Percentiles rank a stretch among this genome's conserved stretches.
phyloP scores from a whole-genome alignment of 37 sponge, comb jelly and placozoan species.

The Geodia barretti region DNA sequence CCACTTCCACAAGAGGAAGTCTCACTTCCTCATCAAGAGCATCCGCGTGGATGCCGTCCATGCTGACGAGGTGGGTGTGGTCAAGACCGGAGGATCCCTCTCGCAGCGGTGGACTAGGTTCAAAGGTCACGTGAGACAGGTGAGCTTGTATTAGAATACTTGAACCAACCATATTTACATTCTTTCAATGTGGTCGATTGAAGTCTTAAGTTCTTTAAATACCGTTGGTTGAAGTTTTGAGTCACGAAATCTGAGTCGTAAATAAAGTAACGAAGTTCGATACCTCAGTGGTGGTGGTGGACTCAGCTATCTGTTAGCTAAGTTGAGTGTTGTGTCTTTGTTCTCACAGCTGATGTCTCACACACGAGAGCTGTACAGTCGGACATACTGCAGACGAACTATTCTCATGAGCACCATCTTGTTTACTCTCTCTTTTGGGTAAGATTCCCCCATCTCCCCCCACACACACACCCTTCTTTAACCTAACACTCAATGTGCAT shows the following conservation, averaged over 20 bases:
- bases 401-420: slow-evolving; percentile 33
- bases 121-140: not conserved
- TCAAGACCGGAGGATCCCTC: not conserved
- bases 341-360: slow-evolving; percentile 21
- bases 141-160: no score
- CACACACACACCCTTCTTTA: not conserved
- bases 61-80: slow-evolving; percentile 2
- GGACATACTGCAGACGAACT: slow-evolving; percentile 26
- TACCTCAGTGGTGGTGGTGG: no score
- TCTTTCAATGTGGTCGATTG: no score
- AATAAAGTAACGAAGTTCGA: no score
- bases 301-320: no score
- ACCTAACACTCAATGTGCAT: no score
- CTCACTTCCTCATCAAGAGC: slow-evolving; percentile 24
- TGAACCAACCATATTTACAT: no score
- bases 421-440: slow-evolving; percentile 74
- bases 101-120: no score
- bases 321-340: no score
- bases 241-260: no score
- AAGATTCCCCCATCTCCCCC: slow-evolving; percentile 9
- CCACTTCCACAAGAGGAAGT: not conserved
- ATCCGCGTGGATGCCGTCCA: not conserved
- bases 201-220: no score
- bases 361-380: slow-evolving; percentile 25
- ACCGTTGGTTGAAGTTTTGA: no score